Evolutionary conservation across 2,797 vertebrate genomes (phyloP), one percentile per base, ranked within the genome.

Genomic region (Chaetophractus vellerosus): DNA sequence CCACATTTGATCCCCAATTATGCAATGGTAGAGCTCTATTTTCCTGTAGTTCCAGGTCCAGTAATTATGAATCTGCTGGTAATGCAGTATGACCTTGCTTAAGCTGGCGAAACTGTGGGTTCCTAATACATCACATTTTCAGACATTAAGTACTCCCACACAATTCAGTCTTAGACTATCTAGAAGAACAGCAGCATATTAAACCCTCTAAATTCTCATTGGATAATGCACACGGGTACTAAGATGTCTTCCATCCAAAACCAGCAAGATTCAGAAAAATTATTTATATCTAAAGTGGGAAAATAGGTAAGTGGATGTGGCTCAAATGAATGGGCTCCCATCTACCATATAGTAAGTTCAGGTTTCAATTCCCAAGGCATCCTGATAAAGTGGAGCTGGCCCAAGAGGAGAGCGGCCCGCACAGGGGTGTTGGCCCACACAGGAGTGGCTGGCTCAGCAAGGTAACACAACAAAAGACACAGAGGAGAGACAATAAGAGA

Each of bases 71-170:
- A 94, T 94, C 85, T 94, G 95, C 88, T 96, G 71, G 96, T 90
- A 97, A 95, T 74, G 96, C 94, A 94, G 76, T 12, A 1, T 91
- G 93, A 93, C 95, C 97, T 94, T 96, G 93, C 95, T 98, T 97
- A 96, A 97, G 79, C 61, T 95, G 88, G 95, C 3, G 1, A 97
- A 96, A 95, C 66, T 91, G 38, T 96, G 86, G 85, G 86, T 93
- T 96, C 95, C 91, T 92, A 96, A 97, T 94, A 97, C 83, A 96
- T 97, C 92, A 93, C 72, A 83, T 83, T 97, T 96, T 91, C 80
- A 95, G 89, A 93, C 90, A 95, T 95, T 95, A 96, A 89, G 72
- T 93, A 98, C 96, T 96, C 93, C 96, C 76, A 97, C 97, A 97
- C 95, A 87, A 96, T 57, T 91, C 88, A 83, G 57, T 95, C 79